These are phyloP conservation scores for Lamellibrachia columna DNA, from an alignment of 2,888 invertebrate species.

Conservation along the genomic window DNA sequence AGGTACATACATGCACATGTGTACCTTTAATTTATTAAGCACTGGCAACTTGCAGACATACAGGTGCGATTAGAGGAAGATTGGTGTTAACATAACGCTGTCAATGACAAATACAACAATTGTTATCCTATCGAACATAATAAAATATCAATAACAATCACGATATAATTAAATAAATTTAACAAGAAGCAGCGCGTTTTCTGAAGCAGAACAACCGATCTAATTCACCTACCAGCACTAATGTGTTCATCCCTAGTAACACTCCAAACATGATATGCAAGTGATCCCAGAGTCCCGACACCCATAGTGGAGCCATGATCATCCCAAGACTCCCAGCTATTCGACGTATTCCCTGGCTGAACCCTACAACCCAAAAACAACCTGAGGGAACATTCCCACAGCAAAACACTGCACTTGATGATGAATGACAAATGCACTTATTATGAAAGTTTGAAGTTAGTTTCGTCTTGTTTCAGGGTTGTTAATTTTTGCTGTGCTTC, in stretches of 20 bases:
- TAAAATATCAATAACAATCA: too few relatives aligned
- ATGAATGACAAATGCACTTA: background rate
- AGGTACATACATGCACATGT: too few relatives aligned
- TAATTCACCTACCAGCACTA: constrained; percentile 29
- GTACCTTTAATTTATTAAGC: too few relatives aligned
- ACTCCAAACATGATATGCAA: constrained; percentile 48
- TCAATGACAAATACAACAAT: too few relatives aligned
- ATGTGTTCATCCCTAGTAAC: constrained; percentile 25
- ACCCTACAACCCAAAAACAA: constrained; percentile 45
- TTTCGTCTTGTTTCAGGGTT: too few relatives aligned
- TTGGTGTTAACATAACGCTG: too few relatives aligned
- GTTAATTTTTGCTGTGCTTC: too few relatives aligned
- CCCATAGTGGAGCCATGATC: constrained; percentile 60
- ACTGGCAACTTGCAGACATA: too few relatives aligned
- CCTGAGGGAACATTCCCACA: background rate
- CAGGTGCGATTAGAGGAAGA: too few relatives aligned
- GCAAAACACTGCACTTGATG: background rate
- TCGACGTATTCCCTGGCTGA: constrained; percentile 58
- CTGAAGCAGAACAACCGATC: background rate
- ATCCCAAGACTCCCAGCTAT: constrained; percentile 53
- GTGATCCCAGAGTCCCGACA: constrained; percentile 49
- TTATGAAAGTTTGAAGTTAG: background rate
- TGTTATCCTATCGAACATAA: too few relatives aligned
- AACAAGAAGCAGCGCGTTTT: background rate
- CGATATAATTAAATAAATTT: too few relatives aligned